Evolutionary conservation across 30 jellyfish, hydroid and myxozoan species (phyloP).

Genomic region (Cassiopea andromeda): DNA sequence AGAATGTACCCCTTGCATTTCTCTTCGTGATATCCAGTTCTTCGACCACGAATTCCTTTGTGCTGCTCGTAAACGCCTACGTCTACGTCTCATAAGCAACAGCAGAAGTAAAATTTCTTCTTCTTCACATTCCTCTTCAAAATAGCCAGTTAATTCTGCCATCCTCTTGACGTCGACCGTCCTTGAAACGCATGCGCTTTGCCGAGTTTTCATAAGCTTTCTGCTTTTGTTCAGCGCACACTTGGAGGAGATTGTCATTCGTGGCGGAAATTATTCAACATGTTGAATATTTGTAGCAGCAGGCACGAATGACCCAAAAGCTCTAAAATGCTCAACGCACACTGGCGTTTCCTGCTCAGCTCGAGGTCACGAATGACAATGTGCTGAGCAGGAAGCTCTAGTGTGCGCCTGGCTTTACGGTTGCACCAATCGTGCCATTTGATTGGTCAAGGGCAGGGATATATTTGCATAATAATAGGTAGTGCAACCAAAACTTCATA

Average conservation of each 20-base stretch:
- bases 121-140: slow-evolving; percentile 15
- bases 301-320: slow-evolving; percentile 25
- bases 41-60: too few relatives aligned
- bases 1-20: too few relatives aligned
- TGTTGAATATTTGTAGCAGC: background rate
- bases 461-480: too few relatives aligned
- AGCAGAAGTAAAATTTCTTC: slow-evolving; percentile 15
- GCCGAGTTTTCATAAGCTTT: slow-evolving; percentile 8
- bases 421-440: too few relatives aligned
- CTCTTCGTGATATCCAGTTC: too few relatives aligned
- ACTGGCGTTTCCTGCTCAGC: slow-evolving; percentile 26
- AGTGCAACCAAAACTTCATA: too few relatives aligned
- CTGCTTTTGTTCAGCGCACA: slow-evolving; percentile 24
- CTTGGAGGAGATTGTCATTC: slow-evolving; percentile 10
- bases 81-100: slow-evolving; percentile 5
- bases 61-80: too few relatives aligned
- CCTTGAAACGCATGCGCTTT: slow-evolving; percentile 26
- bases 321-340: slow-evolving; percentile 15
- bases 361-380: background rate
- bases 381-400: slow-evolving; percentile 26
- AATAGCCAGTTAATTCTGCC: background rate
- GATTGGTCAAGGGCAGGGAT: too few relatives aligned
- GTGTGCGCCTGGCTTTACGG: slow-evolving; percentile 36
- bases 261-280: slow-evolving; percentile 28
- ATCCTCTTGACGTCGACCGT: background rate